A percentile compares a stretch with the other conserved stretches of the same genome.
Evolutionary conservation across 2,113 vertebrate species (phyloP).

Genomic region (Bombycilla garrulus): DNA sequence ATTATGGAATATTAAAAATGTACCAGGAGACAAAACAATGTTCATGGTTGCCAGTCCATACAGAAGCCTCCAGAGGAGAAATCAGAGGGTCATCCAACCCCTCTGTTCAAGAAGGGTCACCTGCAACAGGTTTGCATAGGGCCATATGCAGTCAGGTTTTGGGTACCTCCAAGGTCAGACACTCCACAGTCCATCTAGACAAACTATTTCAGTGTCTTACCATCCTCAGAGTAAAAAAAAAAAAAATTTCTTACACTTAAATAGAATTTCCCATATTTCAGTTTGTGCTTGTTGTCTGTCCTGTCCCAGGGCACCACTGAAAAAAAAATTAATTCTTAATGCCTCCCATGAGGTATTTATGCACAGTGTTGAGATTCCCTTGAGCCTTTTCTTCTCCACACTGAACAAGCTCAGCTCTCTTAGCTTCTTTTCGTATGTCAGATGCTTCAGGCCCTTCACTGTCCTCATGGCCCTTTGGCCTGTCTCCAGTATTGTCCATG

Average conservation of each 20-base stretch:
- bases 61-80: background rate
- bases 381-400: background rate
- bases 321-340: background rate
- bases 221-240: background rate
- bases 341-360: background rate
- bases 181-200: background rate
- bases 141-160: background rate
- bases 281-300: fast-evolving
- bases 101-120: background rate
- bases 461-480: background rate
- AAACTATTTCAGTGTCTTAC: background rate
- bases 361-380: background rate
- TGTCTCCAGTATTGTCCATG: background rate
- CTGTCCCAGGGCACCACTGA: background rate
- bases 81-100: background rate
- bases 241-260: background rate
- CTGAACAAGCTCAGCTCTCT: background rate
- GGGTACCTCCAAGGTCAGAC: background rate
- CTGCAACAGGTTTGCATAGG: background rate
- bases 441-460: background rate
- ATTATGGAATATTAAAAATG: background rate
- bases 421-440: background rate
- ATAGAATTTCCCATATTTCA: background rate
- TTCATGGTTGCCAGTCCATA: background rate
- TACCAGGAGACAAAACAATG: background rate